Percentiles rank a stretch among this genome's conserved stretches.
phyloP scores from a whole-genome alignment of 2,888 invertebrate genomes.

The Odontocolon sp. region DNA sequence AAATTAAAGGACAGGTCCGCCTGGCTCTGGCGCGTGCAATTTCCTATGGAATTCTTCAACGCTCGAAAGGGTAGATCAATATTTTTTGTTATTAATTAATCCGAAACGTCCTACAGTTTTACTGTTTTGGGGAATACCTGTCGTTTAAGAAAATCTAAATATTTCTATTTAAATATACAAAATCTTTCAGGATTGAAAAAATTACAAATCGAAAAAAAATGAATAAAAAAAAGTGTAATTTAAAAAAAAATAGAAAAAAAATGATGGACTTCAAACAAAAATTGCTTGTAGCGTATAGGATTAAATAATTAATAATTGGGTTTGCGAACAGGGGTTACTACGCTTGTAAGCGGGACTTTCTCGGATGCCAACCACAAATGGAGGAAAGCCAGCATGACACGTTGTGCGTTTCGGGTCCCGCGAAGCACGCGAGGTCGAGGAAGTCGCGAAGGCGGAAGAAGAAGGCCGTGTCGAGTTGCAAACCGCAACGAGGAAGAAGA shows the following conservation, averaged over 20 bases:
- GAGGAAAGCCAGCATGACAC: conserved; percentile 29
- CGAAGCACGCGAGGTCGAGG: conserved; percentile 26
- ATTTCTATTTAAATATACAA: no score
- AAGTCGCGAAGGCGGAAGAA: conserved; percentile 40
- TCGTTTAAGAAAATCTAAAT: no score
- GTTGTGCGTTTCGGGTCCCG: conserved; percentile 24
- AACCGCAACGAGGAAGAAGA: conserved; percentile 1
- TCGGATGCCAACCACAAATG: conserved; percentile 25
- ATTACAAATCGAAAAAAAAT: neutral
- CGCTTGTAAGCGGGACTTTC: conserved; percentile 64
- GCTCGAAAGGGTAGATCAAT: conserved; percentile 68
- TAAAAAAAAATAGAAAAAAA: neutral
- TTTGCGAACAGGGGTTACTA: conserved; percentile 66
- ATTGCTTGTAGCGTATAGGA: neutral
- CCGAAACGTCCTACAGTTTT: no score
- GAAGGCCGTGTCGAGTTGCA: conserved; percentile 6
- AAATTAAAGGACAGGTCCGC: conserved; percentile 71
- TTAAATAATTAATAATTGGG: neutral
- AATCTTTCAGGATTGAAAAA: no score
- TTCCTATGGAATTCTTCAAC: conserved; percentile 75
- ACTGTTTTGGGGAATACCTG: no score
- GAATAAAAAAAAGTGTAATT: neutral
- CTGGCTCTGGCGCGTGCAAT: conserved; percentile 74
- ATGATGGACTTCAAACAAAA: neutral
- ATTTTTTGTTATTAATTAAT: no score